Base-by-base conservation (phyloP, 1,140 invertebrate genomes). In the Batillaria attramentaria region DNA sequence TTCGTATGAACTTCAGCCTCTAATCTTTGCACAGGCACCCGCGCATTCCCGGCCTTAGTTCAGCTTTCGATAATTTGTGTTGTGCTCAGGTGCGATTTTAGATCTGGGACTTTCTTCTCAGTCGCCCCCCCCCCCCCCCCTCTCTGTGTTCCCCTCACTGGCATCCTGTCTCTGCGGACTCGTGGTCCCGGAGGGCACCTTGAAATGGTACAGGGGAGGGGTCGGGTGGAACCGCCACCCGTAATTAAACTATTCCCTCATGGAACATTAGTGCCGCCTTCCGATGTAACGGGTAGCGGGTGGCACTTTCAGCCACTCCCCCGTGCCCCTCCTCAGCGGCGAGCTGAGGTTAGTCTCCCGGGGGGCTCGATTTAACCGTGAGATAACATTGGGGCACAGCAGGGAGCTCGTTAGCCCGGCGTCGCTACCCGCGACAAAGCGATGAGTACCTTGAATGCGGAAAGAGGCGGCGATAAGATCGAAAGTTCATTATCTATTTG, bases 241-340 rank as follows among this genome's bases (percentile, higher is more conserved):
- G 68, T 70, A 39, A 70, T 70, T 70, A 70, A 70, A 46, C 37
- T 70, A 42, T 70, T 70, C 16, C 16, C 41, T 20, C 41, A 42
- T 43, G 68, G 41, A 46, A 70, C 68, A 39, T 5, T n/a, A 46
- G 68, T 39, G 3, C 41, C 42, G 68, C n/a, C 68, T 39, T 70
- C 68, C 68, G n/a, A 70, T 46, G 68, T 70, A 70, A 70, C 68
- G 68, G 68, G 68, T 70, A 46, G 68, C 68, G 68, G 42, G 41
- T 24, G n/a, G 3, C 18, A 41, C 37, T 42, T 24, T 37, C 35
- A 69, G 39, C 33, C 13, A 37, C 66, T 69, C 18, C 66, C 33
- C 13, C 62, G 16, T 18, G 37, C 6, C 20, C 13, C 18, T 41
- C 28, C 37, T 41, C 5, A 24, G 35, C 10, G 37, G 43, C 10